A percentile compares a stretch with the other conserved stretches of the same genome.
phyloP scores from a whole-genome alignment of 1,140 invertebrate genomes.

The Brachionus paranguensis region DNA sequence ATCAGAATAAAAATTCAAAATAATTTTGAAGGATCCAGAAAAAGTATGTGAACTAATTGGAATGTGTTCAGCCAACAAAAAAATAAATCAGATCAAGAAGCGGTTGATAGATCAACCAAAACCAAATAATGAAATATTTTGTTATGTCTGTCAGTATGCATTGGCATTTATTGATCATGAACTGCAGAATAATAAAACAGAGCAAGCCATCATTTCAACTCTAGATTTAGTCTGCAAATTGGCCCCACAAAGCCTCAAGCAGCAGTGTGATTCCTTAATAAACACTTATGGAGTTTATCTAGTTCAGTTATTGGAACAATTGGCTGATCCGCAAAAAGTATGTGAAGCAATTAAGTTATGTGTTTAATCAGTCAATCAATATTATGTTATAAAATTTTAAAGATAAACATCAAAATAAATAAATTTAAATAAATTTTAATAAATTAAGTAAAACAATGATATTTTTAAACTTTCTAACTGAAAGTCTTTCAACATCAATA shows the following conservation, averaged over 20 bases:
- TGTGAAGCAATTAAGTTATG: conserved; percentile 24
- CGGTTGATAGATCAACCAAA: background rate
- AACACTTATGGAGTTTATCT: conserved; percentile 25
- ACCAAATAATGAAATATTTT: background rate
- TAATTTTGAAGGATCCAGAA: conserved; percentile 2
- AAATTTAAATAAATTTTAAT: too few relatives aligned
- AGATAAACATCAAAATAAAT: too few relatives aligned
- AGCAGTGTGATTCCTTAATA: background rate
- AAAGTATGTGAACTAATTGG: conserved; percentile 30
- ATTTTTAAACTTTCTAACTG: too few relatives aligned
- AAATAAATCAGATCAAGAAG: background rate
- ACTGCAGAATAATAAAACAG: conserved; percentile 14
- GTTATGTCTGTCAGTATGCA: conserved; percentile 25
- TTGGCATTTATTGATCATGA: conserved; percentile 8
- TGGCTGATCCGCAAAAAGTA: conserved; percentile 3
- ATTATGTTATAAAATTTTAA: too few relatives aligned
- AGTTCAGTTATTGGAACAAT: background rate
- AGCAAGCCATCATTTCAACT: background rate
- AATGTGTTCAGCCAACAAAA: background rate
- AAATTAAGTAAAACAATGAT: too few relatives aligned
- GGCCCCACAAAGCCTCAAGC: background rate
- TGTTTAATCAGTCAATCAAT: background rate
- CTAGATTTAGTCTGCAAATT: conserved; percentile 4
- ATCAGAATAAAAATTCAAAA: background rate
- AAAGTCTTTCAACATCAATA: too few relatives aligned